phyloP scores from a whole-genome alignment of 2,113 vertebrate genomes.

The Tretioscincus oriximinensis region DNA sequence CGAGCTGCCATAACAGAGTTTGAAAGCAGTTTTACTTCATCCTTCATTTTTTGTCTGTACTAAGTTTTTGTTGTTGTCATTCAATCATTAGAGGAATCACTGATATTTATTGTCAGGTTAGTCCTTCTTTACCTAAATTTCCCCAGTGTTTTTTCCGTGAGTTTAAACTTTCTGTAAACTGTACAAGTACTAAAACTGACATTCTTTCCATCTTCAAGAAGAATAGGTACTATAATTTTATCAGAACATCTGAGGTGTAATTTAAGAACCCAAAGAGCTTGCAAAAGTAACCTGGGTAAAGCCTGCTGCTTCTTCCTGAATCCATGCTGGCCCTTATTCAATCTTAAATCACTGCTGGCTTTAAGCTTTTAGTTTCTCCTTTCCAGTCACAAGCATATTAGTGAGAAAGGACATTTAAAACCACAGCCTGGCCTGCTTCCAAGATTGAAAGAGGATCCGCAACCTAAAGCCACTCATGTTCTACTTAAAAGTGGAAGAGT shows the following conservation, averaged over 20 bases:
- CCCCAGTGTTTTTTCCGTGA: too few relatives aligned
- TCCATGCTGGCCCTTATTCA: constrained; percentile 1
- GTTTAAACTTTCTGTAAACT: background rate
- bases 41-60: too few relatives aligned
- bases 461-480: constrained; percentile 8
- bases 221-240: background rate
- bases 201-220: background rate
- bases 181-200: background rate
- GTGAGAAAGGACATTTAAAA: constrained; percentile 8
- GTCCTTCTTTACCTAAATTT: too few relatives aligned
- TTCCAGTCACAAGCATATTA: background rate
- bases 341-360: constrained; percentile 19
- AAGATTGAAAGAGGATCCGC: background rate
- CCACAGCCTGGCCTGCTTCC: background rate
- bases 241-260: background rate
- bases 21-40: background rate
- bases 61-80: too few relatives aligned
- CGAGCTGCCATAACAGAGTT: background rate
- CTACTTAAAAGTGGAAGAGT: background rate
- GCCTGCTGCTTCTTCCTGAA: background rate
- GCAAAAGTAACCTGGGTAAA: background rate
- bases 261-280: constrained; percentile 5
- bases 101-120: too few relatives aligned
- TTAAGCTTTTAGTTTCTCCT: constrained; percentile 2
- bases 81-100: too few relatives aligned